Conservation (phyloP, 2,797 vertebrate genomes). For the Syngnathus acus region DNA sequence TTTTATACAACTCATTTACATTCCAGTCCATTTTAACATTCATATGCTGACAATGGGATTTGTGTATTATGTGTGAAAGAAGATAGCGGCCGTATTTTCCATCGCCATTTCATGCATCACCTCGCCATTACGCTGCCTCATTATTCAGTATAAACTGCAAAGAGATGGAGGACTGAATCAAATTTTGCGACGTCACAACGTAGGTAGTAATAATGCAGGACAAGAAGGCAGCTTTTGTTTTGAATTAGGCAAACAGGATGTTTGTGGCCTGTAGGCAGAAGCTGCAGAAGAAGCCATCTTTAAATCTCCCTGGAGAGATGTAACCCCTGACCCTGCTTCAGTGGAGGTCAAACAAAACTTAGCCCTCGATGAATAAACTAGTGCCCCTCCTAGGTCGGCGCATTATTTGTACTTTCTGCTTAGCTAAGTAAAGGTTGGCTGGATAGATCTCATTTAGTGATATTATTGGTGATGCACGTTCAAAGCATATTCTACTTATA, state of each 20-base stretch:
- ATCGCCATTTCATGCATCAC: neutral
- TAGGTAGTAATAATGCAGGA: slow-evolving; percentile 46
- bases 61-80: neutral
- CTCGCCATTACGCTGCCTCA: neutral
- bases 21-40: neutral
- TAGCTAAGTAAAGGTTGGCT: neutral
- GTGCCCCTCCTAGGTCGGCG: slow-evolving; percentile 37
- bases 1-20: slow-evolving; percentile 1
- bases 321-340: slow-evolving; percentile 60
- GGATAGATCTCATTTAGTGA: neutral
- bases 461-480: neutral
- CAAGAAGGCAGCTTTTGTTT: slow-evolving; percentile 67
- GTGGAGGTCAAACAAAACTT: slow-evolving; percentile 65
- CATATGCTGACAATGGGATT: neutral
- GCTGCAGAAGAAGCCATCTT: slow-evolving; percentile 46
- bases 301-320: slow-evolving; percentile 47
- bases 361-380: slow-evolving; percentile 62
- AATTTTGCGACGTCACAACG: neutral
- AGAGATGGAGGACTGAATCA: neutral
- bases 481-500: neutral
- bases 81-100: slow-evolving; percentile 1
- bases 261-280: slow-evolving; percentile 46
- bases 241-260: slow-evolving; percentile 54
- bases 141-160: slow-evolving; percentile 1
- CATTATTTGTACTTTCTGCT: slow-evolving; percentile 18